Percentiles rank a stretch among this genome's conserved stretches.
These are phyloP conservation scores for Drepanosiphum platanoidis DNA, from an alignment of 2,888 invertebrate species.

Conservation along the genomic window DNA sequence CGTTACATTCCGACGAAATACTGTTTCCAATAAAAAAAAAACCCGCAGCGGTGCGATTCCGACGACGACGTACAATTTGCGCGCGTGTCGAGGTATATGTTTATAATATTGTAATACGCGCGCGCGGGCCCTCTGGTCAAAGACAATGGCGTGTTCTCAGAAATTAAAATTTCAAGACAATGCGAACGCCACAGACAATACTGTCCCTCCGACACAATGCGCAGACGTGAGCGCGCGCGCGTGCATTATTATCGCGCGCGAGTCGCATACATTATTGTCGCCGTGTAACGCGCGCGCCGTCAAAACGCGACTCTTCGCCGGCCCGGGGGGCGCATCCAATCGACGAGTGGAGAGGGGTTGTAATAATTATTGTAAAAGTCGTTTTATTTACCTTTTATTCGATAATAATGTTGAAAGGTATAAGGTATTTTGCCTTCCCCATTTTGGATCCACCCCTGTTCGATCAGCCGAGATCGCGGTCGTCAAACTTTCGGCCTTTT, in stretches of 20 bases:
- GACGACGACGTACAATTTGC: constrained; percentile 8
- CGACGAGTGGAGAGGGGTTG: too few relatives aligned
- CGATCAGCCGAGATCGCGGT: too few relatives aligned
- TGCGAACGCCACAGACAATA: constrained; percentile 40
- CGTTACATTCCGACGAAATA: constrained; percentile 51
- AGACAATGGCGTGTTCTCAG: constrained; percentile 37
- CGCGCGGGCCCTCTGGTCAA: not conserved
- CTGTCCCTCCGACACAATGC: constrained; percentile 26
- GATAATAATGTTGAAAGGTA: too few relatives aligned
- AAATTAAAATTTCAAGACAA: constrained; percentile 55
- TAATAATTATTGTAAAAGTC: too few relatives aligned
- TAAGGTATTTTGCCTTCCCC: too few relatives aligned
- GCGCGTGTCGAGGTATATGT: not conserved
- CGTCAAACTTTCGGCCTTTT: too few relatives aligned
- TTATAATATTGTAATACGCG: not conserved
- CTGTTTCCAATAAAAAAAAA: constrained; percentile 28
- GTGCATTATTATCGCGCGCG: not conserved
- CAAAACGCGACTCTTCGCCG: constrained; percentile 34
- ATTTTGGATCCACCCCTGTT: too few relatives aligned
- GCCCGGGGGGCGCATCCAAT: too few relatives aligned
- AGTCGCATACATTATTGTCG: not conserved
- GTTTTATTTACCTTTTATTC: too few relatives aligned
- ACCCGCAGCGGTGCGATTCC: constrained; percentile 3
- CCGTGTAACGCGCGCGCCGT: not conserved
- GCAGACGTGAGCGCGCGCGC: not conserved